Conservation (phyloP, 2,797 vertebrate genomes). For the Characodon lateralis region DNA sequence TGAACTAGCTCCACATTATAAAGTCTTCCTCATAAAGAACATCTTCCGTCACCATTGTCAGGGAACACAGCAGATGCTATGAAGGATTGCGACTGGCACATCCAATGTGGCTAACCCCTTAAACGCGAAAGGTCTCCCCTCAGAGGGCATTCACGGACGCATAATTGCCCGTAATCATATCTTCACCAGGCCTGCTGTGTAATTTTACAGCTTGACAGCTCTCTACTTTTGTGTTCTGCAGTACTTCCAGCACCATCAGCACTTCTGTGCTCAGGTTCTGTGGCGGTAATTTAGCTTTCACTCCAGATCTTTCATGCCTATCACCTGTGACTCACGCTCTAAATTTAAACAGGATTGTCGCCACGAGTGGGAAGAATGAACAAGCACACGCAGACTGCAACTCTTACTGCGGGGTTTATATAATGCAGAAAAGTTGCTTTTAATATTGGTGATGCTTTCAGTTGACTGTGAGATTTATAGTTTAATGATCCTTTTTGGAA, state of each 20-base stretch:
- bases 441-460: background rate
- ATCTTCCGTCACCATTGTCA: conserved; percentile 7
- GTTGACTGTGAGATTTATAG: background rate
- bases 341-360: conserved; percentile 51
- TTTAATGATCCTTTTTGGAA: conserved; percentile 1
- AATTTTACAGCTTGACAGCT: conserved; percentile 71
- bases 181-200: conserved; percentile 63
- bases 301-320: conserved; percentile 54
- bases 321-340: conserved; percentile 56
- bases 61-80: conserved; percentile 20
- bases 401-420: background rate
- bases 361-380: conserved; percentile 32
- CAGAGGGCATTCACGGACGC: conserved; percentile 51
- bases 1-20: background rate
- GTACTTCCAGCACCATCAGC: conserved; percentile 66
- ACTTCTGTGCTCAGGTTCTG: conserved; percentile 63
- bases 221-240: conserved; percentile 61
- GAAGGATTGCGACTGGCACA: conserved; percentile 24
- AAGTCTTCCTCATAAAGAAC: background rate
- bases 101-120: conserved; percentile 43
- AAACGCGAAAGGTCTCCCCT: conserved; percentile 57
- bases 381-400: conserved; percentile 1
- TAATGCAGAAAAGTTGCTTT: background rate
- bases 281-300: conserved; percentile 68
- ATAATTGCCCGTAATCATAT: conserved; percentile 77